Conservation (phyloP, 1,140 invertebrate species). For the Ceratitis capitata region DNA sequence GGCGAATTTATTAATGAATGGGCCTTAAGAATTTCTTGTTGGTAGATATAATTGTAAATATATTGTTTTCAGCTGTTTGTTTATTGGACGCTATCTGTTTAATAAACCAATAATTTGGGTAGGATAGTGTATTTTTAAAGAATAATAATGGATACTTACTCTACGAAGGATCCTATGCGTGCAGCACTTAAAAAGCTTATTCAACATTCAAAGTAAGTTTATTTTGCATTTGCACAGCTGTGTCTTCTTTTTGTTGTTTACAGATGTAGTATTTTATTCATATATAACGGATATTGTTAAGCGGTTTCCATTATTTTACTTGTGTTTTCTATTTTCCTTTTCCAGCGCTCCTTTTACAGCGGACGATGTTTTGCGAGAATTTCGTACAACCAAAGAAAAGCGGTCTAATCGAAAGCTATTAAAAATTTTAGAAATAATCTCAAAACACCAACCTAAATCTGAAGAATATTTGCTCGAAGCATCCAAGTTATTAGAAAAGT, state of each 20-base stretch:
- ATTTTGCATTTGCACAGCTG: constrained; percentile 7
- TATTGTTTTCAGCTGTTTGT: not conserved
- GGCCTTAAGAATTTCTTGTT: not conserved
- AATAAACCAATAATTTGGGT: too few relatives aligned
- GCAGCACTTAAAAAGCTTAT: constrained; percentile 39
- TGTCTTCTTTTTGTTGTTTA: not conserved
- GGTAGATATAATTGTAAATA: too few relatives aligned
- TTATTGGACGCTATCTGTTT: constrained; percentile 26
- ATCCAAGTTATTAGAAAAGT: constrained; percentile 48
- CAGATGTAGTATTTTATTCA: too few relatives aligned
- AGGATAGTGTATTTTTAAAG: too few relatives aligned
- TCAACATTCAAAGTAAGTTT: constrained; percentile 41
- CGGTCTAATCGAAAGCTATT: constrained; percentile 49
- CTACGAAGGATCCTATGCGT: constrained; percentile 40
- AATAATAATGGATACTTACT: constrained; percentile 4
- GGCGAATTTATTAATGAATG: not conserved
- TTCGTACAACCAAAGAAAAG: constrained; percentile 52
- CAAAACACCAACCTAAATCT: constrained; percentile 53
- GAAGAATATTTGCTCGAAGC: constrained; percentile 49
- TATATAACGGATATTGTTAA: too few relatives aligned
- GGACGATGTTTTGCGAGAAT: constrained; percentile 53
- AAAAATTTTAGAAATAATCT: constrained; percentile 50
- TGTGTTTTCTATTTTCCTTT: not conserved
- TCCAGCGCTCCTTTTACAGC: constrained; percentile 50
- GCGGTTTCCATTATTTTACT: not conserved